Evolutionary conservation across 2,888 invertebrate species (phyloP).

Genomic region (Pyrgus malvae): DNA sequence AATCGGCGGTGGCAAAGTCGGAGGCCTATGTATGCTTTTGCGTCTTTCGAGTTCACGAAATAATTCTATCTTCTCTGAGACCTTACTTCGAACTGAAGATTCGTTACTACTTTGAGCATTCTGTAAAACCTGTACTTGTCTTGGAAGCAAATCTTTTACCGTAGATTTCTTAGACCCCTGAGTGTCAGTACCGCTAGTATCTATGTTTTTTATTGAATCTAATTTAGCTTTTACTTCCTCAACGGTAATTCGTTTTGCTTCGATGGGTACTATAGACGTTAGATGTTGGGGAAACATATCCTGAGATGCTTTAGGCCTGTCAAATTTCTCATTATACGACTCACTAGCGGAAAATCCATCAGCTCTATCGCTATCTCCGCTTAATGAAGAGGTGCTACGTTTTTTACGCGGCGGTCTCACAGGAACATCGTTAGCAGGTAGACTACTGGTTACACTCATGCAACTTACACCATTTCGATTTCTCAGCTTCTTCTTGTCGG

Average conservation of each 20-base stretch:
- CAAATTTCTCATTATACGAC: constrained; percentile 72
- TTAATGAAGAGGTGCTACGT: constrained; percentile 84
- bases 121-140: constrained; percentile 36
- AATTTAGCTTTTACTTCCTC: constrained; percentile 83
- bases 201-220: constrained; percentile 70
- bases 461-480: constrained; percentile 89
- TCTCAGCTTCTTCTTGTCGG: constrained; percentile 82
- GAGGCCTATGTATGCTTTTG: constrained; percentile 73
- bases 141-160: constrained; percentile 46
- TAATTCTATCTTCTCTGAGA: constrained; percentile 77
- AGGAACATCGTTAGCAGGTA: constrained; percentile 77
- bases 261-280: constrained; percentile 59
- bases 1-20: constrained; percentile 73
- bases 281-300: constrained; percentile 80
- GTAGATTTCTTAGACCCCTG: constrained; percentile 77
- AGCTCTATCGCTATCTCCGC: constrained; percentile 83
- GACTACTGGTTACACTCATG: constrained; percentile 87
- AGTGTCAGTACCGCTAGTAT: constrained; percentile 74
- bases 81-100: constrained; percentile 72
- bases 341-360: constrained; percentile 74
- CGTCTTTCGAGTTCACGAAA: constrained; percentile 74
- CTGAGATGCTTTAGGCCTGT: constrained; percentile 81
- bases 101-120: constrained; percentile 61
- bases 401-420: constrained; percentile 89
- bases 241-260: constrained; percentile 70